These are phyloP conservation scores for Silurus lanzhouensis DNA, from an alignment of 2,797 vertebrate species.

Conservation along the genomic window DNA sequence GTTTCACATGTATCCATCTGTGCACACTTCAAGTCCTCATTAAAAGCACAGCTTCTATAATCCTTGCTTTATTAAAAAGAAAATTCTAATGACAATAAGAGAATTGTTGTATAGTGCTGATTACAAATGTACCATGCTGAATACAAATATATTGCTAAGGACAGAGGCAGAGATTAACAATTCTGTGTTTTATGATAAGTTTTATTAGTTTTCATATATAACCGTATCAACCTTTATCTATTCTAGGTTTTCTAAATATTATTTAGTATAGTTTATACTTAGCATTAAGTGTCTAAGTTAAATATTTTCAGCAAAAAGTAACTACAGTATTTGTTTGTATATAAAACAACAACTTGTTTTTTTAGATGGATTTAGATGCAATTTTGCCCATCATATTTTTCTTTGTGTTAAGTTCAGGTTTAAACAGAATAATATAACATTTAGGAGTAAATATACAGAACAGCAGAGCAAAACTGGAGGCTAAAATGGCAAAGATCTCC, in stretches of 20 bases:
- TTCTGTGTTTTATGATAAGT: not conserved
- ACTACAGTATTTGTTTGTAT: not conserved
- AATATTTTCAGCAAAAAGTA: not conserved
- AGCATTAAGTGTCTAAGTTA: not conserved
- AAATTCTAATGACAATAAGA: not conserved
- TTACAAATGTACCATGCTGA: not conserved
- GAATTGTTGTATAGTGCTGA: not conserved
- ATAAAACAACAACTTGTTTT: not conserved
- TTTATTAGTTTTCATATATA: not conserved
- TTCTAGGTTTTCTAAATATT: too few species aligned
- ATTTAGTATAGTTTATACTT: too few species aligned
- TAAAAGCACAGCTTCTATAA: not conserved
- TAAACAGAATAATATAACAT: slow-evolving; percentile 56
- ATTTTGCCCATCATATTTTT: slow-evolving; percentile 60
- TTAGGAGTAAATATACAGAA: slow-evolving; percentile 55
- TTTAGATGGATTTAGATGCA: slow-evolving; percentile 34
- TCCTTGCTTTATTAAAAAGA: too few species aligned
- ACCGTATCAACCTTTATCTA: too few species aligned
- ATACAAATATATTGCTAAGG: too few species aligned
- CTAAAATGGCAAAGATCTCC: slow-evolving; percentile 60
- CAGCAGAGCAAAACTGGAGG: slow-evolving; percentile 61
- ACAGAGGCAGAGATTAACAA: not conserved
- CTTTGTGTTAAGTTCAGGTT: slow-evolving; percentile 61
- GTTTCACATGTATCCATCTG: not conserved
- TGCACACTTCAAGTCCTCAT: not conserved